Percentiles rank a stretch among this genome's conserved stretches.
Conservation (phyloP, 2,113 vertebrate genomes). For the Gymnarchus niloticus region DNA sequence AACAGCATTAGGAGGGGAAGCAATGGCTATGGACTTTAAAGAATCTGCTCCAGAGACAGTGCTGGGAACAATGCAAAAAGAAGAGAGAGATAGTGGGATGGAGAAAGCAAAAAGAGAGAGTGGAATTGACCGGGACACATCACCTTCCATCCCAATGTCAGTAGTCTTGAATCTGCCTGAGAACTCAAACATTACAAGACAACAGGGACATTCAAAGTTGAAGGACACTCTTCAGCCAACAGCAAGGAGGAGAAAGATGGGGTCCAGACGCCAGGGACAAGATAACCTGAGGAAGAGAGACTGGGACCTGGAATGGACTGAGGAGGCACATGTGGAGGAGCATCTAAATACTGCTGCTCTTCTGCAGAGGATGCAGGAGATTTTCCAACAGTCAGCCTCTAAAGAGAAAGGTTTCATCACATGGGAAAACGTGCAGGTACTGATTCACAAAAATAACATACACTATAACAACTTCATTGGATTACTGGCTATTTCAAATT, state of each 20-base stretch:
- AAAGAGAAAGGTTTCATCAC: conserved; percentile 46
- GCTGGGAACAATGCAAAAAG: conserved; percentile 8
- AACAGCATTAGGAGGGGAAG: not conserved
- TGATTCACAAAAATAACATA: not conserved
- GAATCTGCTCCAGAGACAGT: not conserved
- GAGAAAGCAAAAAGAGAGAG: conserved; percentile 18
- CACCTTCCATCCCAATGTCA: not conserved
- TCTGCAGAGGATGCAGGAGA: conserved; percentile 35
- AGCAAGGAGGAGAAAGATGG: conserved; percentile 35
- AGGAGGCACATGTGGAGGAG: not conserved
- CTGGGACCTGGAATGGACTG: not conserved
- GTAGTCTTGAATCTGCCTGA: not conserved
- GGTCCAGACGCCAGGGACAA: conserved; percentile 32
- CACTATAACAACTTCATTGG: not conserved
- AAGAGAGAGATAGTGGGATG: not conserved
- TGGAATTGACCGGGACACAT: conserved; percentile 11
- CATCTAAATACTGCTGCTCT: not conserved
- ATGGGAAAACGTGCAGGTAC: conserved; percentile 56
- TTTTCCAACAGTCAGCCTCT: conserved; percentile 38
- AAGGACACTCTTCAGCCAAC: conserved; percentile 2
- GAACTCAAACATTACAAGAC: not conserved
- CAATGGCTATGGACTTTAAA: not conserved
- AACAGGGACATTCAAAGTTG: not conserved
- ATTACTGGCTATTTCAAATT: not conserved
- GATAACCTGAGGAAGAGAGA: conserved; percentile 14